phyloP scores from a whole-genome alignment of 1,140 invertebrate genomes.

The Planococcus citri region DNA sequence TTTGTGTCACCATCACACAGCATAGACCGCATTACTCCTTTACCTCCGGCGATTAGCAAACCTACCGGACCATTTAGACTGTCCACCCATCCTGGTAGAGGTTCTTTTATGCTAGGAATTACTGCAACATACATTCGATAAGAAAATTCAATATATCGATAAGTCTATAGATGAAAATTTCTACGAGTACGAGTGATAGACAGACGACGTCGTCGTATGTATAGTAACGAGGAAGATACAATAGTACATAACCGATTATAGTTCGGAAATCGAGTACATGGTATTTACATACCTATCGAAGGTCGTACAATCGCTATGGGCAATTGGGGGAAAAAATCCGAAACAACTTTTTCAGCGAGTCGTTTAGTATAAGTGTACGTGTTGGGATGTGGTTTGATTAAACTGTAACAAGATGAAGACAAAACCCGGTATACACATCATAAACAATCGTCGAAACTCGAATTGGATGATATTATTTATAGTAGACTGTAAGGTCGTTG shows the following conservation, averaged over 20 bases:
- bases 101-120: slow-evolving; percentile 55
- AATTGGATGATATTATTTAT: not conserved
- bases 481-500: not conserved
- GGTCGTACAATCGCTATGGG: slow-evolving; percentile 63
- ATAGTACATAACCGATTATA: too few relatives aligned
- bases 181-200: too few relatives aligned
- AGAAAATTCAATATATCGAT: too few relatives aligned
- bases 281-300: slow-evolving; percentile 51
- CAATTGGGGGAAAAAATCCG: slow-evolving; percentile 41
- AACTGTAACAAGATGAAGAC: slow-evolving; percentile 21
- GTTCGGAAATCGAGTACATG: too few relatives aligned
- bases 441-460: not conserved
- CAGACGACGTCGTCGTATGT: too few relatives aligned
- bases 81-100: slow-evolving; percentile 49
- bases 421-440: not conserved
- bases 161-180: too few relatives aligned
- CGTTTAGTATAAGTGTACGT: slow-evolving; percentile 61
- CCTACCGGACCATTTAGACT: slow-evolving; percentile 58
- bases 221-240: too few relatives aligned
- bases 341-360: slow-evolving; percentile 49
- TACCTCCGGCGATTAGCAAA: slow-evolving; percentile 57
- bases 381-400: slow-evolving; percentile 47
- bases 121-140: slow-evolving; percentile 23
- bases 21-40: slow-evolving; percentile 66
- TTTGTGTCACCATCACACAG: slow-evolving; percentile 46